Conservation (phyloP, 2,888 invertebrate genomes). For the Scaptomyza cyrtandrae region DNA sequence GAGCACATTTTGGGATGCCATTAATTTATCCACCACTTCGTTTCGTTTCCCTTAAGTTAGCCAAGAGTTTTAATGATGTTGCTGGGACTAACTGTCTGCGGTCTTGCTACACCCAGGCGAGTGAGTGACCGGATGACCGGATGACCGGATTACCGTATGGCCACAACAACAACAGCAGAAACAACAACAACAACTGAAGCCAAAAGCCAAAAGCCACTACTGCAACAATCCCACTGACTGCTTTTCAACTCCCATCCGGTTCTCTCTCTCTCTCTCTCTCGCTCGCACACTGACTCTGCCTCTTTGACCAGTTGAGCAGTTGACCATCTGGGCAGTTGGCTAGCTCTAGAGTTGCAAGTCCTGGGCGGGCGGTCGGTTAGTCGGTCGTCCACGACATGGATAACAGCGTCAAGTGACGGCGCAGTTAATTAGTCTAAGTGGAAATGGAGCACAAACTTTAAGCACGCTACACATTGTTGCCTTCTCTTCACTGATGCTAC, state of each 20-base stretch:
- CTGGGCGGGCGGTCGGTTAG: not conserved
- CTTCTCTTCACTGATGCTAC: slow-evolving; percentile 24
- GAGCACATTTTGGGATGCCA: slow-evolving; percentile 51
- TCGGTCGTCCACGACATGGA: slow-evolving; percentile 40
- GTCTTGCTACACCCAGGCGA: slow-evolving; percentile 37
- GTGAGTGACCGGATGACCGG: slow-evolving; percentile 68
- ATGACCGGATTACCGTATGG: slow-evolving; percentile 61
- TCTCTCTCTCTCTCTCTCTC: slow-evolving; percentile 1
- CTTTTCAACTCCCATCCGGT: slow-evolving; percentile 5
- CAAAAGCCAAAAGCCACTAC: slow-evolving; percentile 24
- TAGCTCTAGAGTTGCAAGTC: slow-evolving; percentile 13
- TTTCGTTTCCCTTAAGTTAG: slow-evolving; percentile 15
- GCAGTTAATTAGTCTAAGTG: slow-evolving; percentile 79
- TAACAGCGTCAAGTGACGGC: slow-evolving; percentile 73
- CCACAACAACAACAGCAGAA: slow-evolving; percentile 55
- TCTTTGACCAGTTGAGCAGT: slow-evolving; percentile 7
- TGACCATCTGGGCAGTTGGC: slow-evolving; percentile 6
- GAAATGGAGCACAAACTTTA: slow-evolving; percentile 77
- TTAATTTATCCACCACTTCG: slow-evolving; percentile 3
- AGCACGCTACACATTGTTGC: slow-evolving; percentile 56
- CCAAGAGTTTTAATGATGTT: slow-evolving; percentile 72
- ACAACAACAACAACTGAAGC: slow-evolving; percentile 44
- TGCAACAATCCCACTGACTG: slow-evolving; percentile 25
- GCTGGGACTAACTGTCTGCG: slow-evolving; percentile 56
- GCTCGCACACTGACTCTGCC: not conserved